A percentile compares a stretch with the other conserved stretches of the same genome.
Evolutionary conservation across 2,888 invertebrate species (phyloP).

Genomic region (Leptinotarsa peninsularis): DNA sequence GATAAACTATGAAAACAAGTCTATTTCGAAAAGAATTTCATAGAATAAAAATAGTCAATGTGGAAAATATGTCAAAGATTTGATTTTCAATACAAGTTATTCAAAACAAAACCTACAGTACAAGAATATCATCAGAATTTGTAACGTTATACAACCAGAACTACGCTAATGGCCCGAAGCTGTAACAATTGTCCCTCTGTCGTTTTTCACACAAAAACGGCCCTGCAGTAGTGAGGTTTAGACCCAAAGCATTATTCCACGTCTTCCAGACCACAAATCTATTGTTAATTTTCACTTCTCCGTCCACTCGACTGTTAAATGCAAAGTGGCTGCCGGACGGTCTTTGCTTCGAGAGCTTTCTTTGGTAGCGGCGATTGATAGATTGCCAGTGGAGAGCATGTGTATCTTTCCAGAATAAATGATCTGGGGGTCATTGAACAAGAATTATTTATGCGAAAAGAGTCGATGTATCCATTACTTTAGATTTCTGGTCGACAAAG

Average conservation of each 20-base stretch:
- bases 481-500: no score
- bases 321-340: slow-evolving; percentile 14
- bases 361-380: not conserved
- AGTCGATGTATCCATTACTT: not conserved
- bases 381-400: not conserved
- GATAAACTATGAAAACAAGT: no score
- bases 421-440: not conserved
- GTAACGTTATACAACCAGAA: no score
- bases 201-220: not conserved
- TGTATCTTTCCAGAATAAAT: not conserved
- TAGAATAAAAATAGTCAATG: no score
- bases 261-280: slow-evolving; percentile 12
- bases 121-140: no score
- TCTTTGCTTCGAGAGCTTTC: not conserved
- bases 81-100: no score
- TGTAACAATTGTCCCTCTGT: not conserved
- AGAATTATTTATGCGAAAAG: no score
- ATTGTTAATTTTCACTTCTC: slow-evolving; percentile 14
- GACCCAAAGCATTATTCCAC: not conserved
- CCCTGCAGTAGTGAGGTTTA: not conserved
- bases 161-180: not conserved
- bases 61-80: no score
- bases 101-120: no score
- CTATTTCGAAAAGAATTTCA: no score
- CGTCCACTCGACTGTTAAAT: slow-evolving; percentile 13